phyloP scores from a whole-genome alignment of 2,888 invertebrate species.

The Ceraclea dissimilis region DNA sequence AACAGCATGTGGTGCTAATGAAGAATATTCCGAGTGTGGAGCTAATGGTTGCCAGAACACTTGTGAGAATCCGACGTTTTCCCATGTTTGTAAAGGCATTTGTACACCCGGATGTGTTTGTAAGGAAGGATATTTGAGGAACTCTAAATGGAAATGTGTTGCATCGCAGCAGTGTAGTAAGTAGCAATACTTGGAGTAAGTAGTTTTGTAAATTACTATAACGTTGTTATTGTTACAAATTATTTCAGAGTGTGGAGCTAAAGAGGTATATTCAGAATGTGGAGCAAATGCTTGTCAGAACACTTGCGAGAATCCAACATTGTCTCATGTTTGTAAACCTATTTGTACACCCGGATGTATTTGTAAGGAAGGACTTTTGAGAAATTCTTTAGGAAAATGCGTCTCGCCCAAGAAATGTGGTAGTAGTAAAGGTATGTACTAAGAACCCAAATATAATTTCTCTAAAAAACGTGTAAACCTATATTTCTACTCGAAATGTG shows the following conservation, averaged over 20 bases:
- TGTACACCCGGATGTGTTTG: conserved; percentile 10
- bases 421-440: neutral
- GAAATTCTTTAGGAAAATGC: neutral
- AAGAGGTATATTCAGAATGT: conserved; percentile 9
- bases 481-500: neutral
- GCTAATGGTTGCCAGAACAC: conserved; percentile 1
- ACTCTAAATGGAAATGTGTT: conserved; percentile 6
- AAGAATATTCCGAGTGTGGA: conserved; percentile 10
- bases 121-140: conserved; percentile 9
- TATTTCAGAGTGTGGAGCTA: neutral
- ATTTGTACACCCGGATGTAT: conserved; percentile 6
- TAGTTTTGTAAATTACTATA: no score
- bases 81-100: neutral
- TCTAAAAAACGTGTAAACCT: neutral
- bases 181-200: no score
- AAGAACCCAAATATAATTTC: neutral
- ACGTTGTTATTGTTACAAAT: no score
- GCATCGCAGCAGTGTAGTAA: conserved; percentile 3
- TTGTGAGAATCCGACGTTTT: neutral
- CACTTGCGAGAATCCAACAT: neutral
- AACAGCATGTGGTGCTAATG: neutral
- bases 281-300: conserved; percentile 5
- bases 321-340: neutral
- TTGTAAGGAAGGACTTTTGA: conserved; percentile 9
- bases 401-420: no score